These are phyloP conservation scores for Agrochola lota DNA, from an alignment of 2,888 invertebrate genomes.

Conservation along the genomic window DNA sequence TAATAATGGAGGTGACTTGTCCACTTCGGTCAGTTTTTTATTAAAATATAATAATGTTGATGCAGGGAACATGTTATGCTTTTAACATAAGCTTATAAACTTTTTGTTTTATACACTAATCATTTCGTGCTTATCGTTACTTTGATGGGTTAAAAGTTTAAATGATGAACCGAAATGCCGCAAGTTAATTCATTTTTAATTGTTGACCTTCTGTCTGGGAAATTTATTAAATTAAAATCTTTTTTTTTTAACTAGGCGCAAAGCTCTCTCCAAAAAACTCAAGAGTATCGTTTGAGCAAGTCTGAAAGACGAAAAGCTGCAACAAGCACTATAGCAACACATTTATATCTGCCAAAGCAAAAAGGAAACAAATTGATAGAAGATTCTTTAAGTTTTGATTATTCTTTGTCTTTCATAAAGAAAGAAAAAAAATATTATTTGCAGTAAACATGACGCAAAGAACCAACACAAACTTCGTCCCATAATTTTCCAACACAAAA, in stretches of 20 bases:
- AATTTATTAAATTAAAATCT: background rate
- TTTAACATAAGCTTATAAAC: slow-evolving; percentile 74
- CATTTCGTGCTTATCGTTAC: slow-evolving; percentile 43
- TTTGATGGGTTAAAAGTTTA: slow-evolving; percentile 41
- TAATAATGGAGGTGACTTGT: slow-evolving; percentile 89
- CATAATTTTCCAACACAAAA: background rate
- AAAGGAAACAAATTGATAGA: background rate
- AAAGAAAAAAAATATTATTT: no score
- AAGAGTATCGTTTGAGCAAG: background rate
- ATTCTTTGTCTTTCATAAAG: background rate
- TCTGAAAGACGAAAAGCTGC: background rate
- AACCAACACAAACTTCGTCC: no score
- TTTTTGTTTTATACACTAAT: slow-evolving; percentile 52
- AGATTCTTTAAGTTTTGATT: background rate
- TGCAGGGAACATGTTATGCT: slow-evolving; percentile 83
- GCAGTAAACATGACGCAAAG: no score
- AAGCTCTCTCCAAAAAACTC: background rate
- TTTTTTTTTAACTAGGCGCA: background rate
- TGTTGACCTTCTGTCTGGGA: background rate
- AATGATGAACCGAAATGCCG: slow-evolving; percentile 4
- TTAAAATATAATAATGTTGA: slow-evolving; percentile 78
- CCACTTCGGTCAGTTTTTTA: slow-evolving; percentile 78
- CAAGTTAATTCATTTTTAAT: background rate
- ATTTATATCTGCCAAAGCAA: background rate
- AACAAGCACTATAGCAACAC: background rate